A percentile compares a stretch with the other conserved stretches of the same genome.
Evolutionary conservation across 2,888 invertebrate genomes (phyloP).

Genomic region (Athalia cordata): DNA sequence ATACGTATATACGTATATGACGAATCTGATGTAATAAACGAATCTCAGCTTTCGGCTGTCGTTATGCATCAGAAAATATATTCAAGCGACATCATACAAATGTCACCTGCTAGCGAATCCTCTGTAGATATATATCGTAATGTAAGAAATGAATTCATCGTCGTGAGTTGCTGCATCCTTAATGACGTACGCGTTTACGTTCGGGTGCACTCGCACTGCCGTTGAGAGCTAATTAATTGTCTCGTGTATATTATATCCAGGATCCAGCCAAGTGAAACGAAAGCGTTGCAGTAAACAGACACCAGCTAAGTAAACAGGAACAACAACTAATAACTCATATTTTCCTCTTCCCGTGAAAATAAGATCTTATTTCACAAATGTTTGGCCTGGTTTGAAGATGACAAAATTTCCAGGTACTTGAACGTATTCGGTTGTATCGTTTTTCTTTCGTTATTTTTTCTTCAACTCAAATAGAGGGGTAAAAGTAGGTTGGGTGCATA

Average conservation of each 20-base stretch:
- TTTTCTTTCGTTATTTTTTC: background rate
- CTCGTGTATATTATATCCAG: constrained; percentile 14
- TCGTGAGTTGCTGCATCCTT: background rate
- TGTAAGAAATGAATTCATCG: constrained; percentile 9
- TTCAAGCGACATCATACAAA: background rate
- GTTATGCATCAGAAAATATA: background rate
- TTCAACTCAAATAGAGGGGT: background rate
- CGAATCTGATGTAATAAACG: too few species aligned
- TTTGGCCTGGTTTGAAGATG: background rate
- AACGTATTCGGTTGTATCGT: background rate
- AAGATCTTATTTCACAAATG: background rate
- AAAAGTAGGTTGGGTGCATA: background rate
- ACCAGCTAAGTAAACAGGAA: constrained; percentile 6
- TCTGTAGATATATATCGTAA: background rate
- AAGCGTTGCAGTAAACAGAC: constrained; percentile 32
- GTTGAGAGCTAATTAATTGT: constrained; percentile 32
- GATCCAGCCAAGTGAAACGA: background rate
- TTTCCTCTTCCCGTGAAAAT: background rate
- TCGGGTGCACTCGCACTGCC: constrained; percentile 5
- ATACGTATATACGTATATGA: too few species aligned
- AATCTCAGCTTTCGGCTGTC: too few species aligned
- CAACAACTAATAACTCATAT: background rate
- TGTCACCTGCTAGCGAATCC: background rate
- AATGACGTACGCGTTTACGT: constrained; percentile 22
- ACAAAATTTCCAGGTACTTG: constrained; percentile 12